A percentile compares a stretch with the other conserved stretches of the same genome.
These are phyloP conservation scores for Cyclura pinguis DNA, from an alignment of 2,797 vertebrate species.

Conservation along the genomic window DNA sequence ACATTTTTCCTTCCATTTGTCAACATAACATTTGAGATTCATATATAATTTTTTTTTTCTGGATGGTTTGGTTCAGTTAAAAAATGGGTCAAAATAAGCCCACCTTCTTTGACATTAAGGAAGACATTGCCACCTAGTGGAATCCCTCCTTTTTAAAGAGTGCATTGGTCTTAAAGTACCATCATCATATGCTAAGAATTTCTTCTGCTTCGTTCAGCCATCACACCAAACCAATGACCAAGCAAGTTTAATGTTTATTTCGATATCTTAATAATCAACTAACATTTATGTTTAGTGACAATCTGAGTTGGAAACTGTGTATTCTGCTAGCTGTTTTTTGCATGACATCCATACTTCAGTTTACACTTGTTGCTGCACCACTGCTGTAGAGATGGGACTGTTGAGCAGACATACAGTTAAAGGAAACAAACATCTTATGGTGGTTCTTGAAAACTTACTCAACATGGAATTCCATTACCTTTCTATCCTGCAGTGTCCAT, in stretches of 20 bases:
- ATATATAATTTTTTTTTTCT: background rate
- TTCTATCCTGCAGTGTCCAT: background rate
- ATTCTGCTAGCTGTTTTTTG: background rate
- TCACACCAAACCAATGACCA: background rate
- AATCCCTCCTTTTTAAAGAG: background rate
- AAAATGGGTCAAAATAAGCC: constrained; percentile 17
- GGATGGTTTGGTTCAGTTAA: constrained; percentile 27
- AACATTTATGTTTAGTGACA: background rate
- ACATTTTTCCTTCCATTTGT: constrained; percentile 3
- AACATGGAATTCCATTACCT: background rate
- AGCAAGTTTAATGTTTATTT: no score
- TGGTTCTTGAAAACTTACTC: background rate
- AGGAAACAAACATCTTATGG: background rate
- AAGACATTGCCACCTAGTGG: background rate
- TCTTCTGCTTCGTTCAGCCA: background rate
- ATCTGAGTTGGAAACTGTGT: background rate
- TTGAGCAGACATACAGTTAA: background rate
- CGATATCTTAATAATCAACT: no score
- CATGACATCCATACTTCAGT: background rate
- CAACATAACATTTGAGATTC: background rate
- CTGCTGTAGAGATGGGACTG: background rate
- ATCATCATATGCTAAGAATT: background rate
- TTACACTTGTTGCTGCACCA: background rate
- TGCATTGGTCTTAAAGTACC: background rate
- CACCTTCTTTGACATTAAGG: background rate